Conservation (phyloP, 2,797 vertebrate species). For the Stomatorhinus walkeri region DNA sequence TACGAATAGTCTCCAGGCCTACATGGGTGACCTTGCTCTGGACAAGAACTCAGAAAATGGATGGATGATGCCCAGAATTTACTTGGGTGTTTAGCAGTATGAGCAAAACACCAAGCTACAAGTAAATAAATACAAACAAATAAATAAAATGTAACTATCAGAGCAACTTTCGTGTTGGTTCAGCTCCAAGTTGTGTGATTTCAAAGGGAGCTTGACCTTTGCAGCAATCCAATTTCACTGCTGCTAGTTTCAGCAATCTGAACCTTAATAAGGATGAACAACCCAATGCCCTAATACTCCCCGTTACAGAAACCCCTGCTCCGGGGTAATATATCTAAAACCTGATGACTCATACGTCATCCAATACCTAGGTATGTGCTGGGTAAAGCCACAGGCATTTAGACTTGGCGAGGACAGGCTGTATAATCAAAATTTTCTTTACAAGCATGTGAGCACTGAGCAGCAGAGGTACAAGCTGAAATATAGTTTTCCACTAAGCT, state of each 20-base stretch:
- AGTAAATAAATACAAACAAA: neutral
- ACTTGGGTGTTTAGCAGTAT: neutral
- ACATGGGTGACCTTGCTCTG: neutral
- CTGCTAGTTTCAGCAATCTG: slow-evolving; percentile 10
- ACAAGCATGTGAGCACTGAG: neutral
- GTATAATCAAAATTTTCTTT: neutral
- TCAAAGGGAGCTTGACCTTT: slow-evolving; percentile 16
- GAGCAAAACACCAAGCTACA: neutral
- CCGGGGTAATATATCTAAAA: slow-evolving; percentile 14
- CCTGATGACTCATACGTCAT: slow-evolving; percentile 19
- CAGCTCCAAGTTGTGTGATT: slow-evolving; percentile 13
- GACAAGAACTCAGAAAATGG: neutral
- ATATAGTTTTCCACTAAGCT: neutral
- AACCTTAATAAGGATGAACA: slow-evolving; percentile 21
- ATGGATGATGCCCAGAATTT: neutral
- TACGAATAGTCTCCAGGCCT: neutral
- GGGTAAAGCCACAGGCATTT: neutral
- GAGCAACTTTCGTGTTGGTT: neutral
- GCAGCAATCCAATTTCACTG: slow-evolving; percentile 22
- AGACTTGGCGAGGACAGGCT: neutral
- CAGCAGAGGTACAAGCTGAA: neutral
- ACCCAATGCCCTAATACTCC: slow-evolving; percentile 2
- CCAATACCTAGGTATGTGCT: slow-evolving; percentile 15
- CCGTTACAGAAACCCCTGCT: slow-evolving; percentile 19
- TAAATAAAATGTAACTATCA: neutral